Evolutionary conservation across 2,113 vertebrate species (phyloP).

Genomic region (Aramus guarauna): DNA sequence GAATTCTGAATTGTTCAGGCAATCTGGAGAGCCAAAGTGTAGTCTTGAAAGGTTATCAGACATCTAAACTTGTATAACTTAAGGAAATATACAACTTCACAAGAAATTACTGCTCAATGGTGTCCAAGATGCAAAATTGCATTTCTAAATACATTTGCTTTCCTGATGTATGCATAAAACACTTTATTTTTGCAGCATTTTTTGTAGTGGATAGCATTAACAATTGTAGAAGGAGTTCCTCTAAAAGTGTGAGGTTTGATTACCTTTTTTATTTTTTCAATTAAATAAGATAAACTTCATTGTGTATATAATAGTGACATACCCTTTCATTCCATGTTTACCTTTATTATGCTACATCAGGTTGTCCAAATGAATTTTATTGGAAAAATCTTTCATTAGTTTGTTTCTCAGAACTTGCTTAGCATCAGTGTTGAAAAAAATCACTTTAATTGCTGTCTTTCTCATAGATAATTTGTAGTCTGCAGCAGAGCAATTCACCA

Average conservation of each 20-base stretch:
- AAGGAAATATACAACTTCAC: neutral
- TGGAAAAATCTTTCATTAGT: neutral
- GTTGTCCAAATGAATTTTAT: neutral
- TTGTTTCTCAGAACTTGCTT: neutral
- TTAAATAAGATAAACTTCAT: neutral
- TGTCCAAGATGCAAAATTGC: neutral
- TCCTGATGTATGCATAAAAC: neutral
- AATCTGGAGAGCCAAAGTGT: neutral
- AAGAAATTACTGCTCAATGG: neutral
- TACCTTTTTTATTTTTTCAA: neutral
- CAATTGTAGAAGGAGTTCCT: neutral
- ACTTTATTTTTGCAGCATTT: neutral
- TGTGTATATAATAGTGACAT: neutral
- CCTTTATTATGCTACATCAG: neutral
- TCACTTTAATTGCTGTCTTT: neutral
- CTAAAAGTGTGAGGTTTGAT: neutral
- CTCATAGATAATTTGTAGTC: neutral
- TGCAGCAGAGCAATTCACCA: neutral
- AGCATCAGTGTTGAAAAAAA: neutral
- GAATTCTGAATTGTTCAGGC: neutral
- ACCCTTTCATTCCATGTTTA: neutral
- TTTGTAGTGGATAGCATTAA: neutral
- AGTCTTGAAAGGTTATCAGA: neutral
- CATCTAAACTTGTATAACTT: neutral
- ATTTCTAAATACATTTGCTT: neutral